Evolutionary conservation across 2,113 vertebrate species (phyloP).

Genomic region (Scomber japonicus): DNA sequence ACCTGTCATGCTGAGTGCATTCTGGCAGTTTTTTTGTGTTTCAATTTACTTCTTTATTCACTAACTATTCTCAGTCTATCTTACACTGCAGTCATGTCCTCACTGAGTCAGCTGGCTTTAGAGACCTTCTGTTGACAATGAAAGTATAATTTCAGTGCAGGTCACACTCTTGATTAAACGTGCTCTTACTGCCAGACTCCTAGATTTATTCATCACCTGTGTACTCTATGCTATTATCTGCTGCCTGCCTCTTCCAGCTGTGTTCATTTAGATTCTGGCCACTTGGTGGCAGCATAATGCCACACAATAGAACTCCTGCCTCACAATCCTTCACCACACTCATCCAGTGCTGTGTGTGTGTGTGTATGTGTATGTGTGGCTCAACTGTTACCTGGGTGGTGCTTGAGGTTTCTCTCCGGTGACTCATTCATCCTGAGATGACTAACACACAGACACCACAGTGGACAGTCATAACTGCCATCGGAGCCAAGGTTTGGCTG

Average conservation of each 20-base stretch:
- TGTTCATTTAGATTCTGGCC: conserved; percentile 27
- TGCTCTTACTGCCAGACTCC: not conserved
- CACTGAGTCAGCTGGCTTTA: too few species aligned
- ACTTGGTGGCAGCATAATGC: conserved; percentile 72
- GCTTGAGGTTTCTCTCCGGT: conserved; percentile 68
- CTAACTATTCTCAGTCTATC: too few species aligned
- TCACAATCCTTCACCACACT: not conserved
- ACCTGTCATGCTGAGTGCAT: too few species aligned
- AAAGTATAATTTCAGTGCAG: not conserved
- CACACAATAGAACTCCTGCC: conserved; percentile 3
- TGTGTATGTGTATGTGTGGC: conserved; percentile 3
- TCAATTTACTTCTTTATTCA: too few species aligned
- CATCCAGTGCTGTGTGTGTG: not conserved
- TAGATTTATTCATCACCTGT: not conserved
- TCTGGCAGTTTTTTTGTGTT: too few species aligned
- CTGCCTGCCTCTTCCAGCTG: not conserved
- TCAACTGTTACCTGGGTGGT: conserved; percentile 68
- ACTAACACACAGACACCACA: conserved; percentile 69
- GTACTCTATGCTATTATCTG: not conserved
- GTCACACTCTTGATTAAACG: not conserved
- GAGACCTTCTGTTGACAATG: too few species aligned
- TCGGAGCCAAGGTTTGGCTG: conserved; percentile 44
- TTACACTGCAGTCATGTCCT: too few species aligned
- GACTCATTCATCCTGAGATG: conserved; percentile 76
- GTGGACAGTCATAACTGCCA: conserved; percentile 60